phyloP scores from a whole-genome alignment of 2,888 invertebrate genomes.

The Drosophila planitibia region DNA sequence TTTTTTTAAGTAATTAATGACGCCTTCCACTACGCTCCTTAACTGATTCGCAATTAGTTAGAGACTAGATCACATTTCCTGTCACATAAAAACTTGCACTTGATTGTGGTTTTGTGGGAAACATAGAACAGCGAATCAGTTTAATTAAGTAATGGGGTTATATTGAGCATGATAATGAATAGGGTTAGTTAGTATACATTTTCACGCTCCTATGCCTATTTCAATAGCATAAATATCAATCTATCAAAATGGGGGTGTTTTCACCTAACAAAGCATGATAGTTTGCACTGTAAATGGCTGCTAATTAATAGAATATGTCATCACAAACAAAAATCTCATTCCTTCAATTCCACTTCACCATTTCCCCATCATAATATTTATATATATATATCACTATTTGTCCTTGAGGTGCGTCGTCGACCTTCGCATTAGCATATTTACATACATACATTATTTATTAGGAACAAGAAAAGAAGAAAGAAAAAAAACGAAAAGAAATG shows the following conservation, averaged over 20 bases:
- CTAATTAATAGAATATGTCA: background rate
- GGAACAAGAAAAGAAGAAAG: background rate
- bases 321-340: background rate
- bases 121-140: background rate
- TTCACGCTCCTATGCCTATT: background rate
- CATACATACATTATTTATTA: slow-evolving; percentile 14
- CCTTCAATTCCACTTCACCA: background rate
- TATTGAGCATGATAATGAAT: background rate
- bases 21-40: too few species aligned
- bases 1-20: too few species aligned
- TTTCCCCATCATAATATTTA: background rate
- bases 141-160: background rate
- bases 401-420: slow-evolving; percentile 18
- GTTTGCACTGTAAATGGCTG: background rate
- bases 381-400: slow-evolving; percentile 5
- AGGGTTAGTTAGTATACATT: background rate
- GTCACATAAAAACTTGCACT: background rate
- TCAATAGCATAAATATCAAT: background rate
- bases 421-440: slow-evolving; percentile 11
- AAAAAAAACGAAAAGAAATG: slow-evolving; percentile 11
- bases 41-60: background rate
- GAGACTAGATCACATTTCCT: background rate
- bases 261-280: background rate
- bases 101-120: background rate
- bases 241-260: background rate